These are phyloP conservation scores for Microchirus variegatus DNA, from an alignment of 2,797 vertebrate species.

Conservation along the genomic window DNA sequence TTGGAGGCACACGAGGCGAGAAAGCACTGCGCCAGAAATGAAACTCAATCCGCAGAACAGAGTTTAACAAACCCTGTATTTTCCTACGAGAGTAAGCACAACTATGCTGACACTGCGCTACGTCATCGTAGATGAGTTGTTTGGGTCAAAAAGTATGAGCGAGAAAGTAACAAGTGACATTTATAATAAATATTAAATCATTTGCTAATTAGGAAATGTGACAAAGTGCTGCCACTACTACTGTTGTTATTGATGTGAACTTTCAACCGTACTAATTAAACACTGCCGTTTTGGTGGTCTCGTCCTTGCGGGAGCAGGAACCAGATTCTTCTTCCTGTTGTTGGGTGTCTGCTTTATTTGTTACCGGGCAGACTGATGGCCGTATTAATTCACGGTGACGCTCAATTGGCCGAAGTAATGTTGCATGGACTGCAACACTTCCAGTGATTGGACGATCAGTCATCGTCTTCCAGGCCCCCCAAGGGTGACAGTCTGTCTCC, in stretches of 20 bases:
- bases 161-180: neutral
- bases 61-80: no score
- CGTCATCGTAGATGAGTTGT: no score
- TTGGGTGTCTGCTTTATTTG: slow-evolving; percentile 53
- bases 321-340: slow-evolving; percentile 25
- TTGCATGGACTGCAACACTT: slow-evolving; percentile 67
- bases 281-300: slow-evolving; percentile 1
- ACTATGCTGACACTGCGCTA: no score
- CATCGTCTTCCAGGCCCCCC: slow-evolving; percentile 59
- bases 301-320: slow-evolving; percentile 36
- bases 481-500: slow-evolving; percentile 45
- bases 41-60: no score
- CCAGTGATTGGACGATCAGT: slow-evolving; percentile 71
- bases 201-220: no score
- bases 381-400: slow-evolving; percentile 70
- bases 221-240: no score
- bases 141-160: neutral
- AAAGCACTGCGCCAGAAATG: no score
- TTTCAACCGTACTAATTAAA: neutral
- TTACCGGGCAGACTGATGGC: slow-evolving; percentile 69
- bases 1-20: no score
- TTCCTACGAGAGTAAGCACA: no score
- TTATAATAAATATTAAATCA: no score
- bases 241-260: neutral
- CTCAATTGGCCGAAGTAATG: slow-evolving; percentile 78